A percentile compares a stretch with the other conserved stretches of the same genome.
Conservation (phyloP, 1,140 invertebrate genomes). For the Probaryconus sp. region DNA sequence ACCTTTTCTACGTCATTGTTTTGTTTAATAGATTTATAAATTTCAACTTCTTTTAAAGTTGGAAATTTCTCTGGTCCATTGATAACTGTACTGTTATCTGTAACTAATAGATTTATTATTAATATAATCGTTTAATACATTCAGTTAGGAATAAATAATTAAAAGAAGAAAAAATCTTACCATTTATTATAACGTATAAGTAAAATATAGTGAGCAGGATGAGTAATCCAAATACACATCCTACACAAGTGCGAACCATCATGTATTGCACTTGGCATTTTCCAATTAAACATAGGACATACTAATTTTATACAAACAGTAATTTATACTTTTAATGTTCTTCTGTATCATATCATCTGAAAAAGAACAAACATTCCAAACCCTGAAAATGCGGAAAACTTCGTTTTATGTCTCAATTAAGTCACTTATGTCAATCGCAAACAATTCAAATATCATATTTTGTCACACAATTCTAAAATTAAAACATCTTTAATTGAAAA, state of each 20-base stretch:
- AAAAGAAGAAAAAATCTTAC: constrained; percentile 57
- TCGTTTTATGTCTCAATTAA: no score
- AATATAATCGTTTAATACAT: background rate
- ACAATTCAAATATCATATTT: no score
- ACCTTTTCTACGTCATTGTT: no score
- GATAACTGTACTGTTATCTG: constrained; percentile 26
- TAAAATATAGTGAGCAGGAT: constrained; percentile 68
- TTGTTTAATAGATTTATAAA: background rate
- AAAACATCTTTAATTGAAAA: no score
- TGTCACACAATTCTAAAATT: no score
- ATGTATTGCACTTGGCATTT: constrained; percentile 68
- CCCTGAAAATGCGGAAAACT: no score
- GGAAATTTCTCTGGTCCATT: background rate
- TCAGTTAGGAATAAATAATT: background rate
- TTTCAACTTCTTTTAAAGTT: constrained; percentile 7
- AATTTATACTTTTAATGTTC: no score
- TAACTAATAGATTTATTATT: constrained; percentile 8
- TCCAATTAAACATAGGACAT: constrained; percentile 49
- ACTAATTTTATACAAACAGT: no score
- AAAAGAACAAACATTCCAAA: no score
- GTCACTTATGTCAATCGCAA: no score
- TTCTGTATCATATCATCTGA: no score
- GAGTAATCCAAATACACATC: constrained; percentile 67
- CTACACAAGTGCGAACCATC: constrained; percentile 74
- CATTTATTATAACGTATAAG: constrained; percentile 70